These are phyloP conservation scores for Amiota mariae DNA, from an alignment of 2,888 invertebrate genomes.

Conservation along the genomic window DNA sequence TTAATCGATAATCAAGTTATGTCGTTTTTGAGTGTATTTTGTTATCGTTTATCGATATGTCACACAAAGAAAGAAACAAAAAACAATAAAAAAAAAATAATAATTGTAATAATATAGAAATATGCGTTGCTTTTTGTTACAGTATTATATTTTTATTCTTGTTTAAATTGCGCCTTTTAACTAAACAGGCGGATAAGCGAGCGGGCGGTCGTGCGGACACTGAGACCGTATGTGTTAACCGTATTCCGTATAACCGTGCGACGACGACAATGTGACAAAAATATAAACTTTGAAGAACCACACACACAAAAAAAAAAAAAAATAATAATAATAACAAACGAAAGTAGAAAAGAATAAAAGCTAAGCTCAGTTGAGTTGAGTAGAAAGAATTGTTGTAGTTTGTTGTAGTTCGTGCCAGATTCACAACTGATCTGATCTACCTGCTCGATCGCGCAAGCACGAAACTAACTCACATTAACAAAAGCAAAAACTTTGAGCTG, in stretches of 20 bases:
- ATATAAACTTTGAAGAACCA: neutral
- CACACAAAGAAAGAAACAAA: slow-evolving; percentile 1
- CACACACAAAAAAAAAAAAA: slow-evolving; percentile 14
- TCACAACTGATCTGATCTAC: slow-evolving; percentile 74
- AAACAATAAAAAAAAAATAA: slow-evolving; percentile 8
- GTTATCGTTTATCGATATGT: neutral
- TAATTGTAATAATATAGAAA: neutral
- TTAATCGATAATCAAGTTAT: neutral
- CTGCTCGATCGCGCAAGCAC: slow-evolving; percentile 58
- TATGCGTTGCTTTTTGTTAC: neutral
- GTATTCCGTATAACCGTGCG: no score
- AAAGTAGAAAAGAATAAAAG: slow-evolving; percentile 30
- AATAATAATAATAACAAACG: slow-evolving; percentile 1
- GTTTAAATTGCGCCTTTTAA: neutral
- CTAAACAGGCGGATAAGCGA: neutral
- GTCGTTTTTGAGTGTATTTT: neutral
- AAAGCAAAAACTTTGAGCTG: neutral
- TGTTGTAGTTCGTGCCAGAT: slow-evolving; percentile 68
- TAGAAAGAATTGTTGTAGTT: slow-evolving; percentile 41
- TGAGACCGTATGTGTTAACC: no score
- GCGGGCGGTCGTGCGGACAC: neutral
- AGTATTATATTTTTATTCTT: no score
- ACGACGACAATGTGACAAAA: no score
- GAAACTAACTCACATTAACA: neutral
- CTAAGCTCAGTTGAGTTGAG: slow-evolving; percentile 18